Percentiles rank a stretch among this genome's conserved stretches.
Conservation (phyloP, 2,113 vertebrate species). For the Cyanoramphus novaezelandiae region DNA sequence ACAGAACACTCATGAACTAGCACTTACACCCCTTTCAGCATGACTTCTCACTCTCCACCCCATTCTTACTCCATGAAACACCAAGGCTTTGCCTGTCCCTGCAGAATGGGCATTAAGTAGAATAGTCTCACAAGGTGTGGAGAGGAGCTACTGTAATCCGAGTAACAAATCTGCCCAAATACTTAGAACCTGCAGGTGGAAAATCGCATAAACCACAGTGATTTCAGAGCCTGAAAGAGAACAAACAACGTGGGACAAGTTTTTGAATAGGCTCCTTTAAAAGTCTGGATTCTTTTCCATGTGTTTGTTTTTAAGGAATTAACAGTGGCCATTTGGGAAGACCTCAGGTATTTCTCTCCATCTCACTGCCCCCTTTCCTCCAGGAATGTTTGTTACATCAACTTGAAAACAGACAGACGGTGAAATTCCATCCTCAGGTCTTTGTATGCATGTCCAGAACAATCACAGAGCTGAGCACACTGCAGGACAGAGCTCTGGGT, state of each 20-base stretch:
- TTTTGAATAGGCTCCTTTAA: background rate
- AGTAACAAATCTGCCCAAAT: background rate
- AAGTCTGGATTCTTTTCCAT: background rate
- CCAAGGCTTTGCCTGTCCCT: background rate
- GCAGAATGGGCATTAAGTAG: background rate
- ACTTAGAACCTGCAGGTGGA: background rate
- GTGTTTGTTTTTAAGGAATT: conserved; percentile 7
- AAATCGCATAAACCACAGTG: background rate
- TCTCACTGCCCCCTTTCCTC: background rate
- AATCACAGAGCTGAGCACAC: background rate
- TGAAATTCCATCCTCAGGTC: background rate
- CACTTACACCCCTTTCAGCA: background rate
- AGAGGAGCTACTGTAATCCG: background rate
- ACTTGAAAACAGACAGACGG: background rate
- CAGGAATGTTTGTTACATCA: conserved; percentile 15
- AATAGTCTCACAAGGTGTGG: background rate
- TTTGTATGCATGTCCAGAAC: background rate
- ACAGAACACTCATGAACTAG: background rate
- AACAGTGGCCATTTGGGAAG: background rate
- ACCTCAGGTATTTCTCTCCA: background rate
- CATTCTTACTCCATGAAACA: background rate
- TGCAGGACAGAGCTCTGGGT: background rate
- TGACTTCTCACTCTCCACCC: background rate
- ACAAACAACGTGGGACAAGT: background rate
- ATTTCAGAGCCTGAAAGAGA: background rate